These are phyloP conservation scores for Sebastes minor DNA, from an alignment of 2,797 vertebrate genomes.

Conservation along the genomic window DNA sequence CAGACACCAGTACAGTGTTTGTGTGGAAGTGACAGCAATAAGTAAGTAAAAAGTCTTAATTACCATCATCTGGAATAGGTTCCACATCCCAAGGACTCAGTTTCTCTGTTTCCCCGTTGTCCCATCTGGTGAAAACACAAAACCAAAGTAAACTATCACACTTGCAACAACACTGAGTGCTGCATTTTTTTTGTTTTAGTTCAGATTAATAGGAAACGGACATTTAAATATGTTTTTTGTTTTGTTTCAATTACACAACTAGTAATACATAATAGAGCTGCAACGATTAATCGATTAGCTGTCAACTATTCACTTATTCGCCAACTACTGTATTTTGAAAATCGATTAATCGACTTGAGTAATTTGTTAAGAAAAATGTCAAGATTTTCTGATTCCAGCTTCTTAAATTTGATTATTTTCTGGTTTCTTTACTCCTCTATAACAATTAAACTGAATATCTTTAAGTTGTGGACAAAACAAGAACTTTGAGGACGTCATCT, in stretches of 20 bases:
- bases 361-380: background rate
- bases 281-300: too few relatives aligned
- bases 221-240: background rate
- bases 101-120: constrained; percentile 95
- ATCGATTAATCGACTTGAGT: background rate
- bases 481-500: background rate
- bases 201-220: background rate
- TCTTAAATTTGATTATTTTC: background rate
- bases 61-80: constrained; percentile 93
- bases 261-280: too few relatives aligned
- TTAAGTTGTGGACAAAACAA: background rate
- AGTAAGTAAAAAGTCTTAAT: background rate
- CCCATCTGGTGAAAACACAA: constrained; percentile 87
- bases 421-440: background rate
- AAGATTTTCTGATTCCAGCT: background rate
- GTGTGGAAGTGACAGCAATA: background rate
- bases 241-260: background rate
- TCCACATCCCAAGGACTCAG: constrained; percentile 99
- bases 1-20: background rate
- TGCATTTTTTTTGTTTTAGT: background rate
- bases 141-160: background rate
- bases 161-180: background rate
- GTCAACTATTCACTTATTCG: too few relatives aligned
- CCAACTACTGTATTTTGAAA: background rate
- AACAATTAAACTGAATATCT: background rate